These are phyloP conservation scores for Drosophila jambulina DNA, from an alignment of 1,140 invertebrate species.

Conservation along the genomic window DNA sequence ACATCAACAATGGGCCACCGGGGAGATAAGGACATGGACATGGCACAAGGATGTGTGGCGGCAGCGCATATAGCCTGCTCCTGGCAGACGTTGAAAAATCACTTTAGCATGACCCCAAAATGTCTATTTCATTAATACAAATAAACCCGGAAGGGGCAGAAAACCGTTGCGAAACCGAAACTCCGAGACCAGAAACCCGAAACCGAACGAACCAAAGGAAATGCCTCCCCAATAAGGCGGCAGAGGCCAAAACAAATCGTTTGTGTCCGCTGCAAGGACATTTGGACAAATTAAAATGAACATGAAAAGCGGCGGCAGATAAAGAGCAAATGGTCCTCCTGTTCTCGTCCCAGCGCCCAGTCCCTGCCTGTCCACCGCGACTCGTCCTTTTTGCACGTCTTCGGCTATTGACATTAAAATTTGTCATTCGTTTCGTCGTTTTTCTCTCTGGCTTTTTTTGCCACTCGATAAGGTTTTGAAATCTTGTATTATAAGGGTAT, in stretches of 20 bases:
- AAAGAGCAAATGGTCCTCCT: constrained; percentile 55
- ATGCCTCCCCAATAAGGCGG: constrained; percentile 35
- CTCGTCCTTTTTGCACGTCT: constrained; percentile 57
- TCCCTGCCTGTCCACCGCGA: not conserved
- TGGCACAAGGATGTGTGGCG: constrained; percentile 25
- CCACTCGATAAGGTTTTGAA: constrained; percentile 19
- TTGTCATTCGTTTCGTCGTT: constrained; percentile 68
- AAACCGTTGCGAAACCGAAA: constrained; percentile 15
- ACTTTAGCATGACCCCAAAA: constrained; percentile 84
- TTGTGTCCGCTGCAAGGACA: constrained; percentile 74
- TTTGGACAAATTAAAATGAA: constrained; percentile 81
- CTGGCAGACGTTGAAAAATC: constrained; percentile 81
- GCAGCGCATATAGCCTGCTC: constrained; percentile 32
- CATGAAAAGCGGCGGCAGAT: constrained; percentile 75
- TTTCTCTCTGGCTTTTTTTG: constrained; percentile 28
- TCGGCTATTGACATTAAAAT: constrained; percentile 79
- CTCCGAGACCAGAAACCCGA: constrained; percentile 10
- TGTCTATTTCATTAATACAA: constrained; percentile 84
- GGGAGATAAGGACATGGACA: constrained; percentile 42
- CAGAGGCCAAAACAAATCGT: constrained; percentile 75
- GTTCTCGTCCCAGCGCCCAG: not conserved
- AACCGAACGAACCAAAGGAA: constrained; percentile 18
- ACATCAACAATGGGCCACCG: constrained; percentile 66
- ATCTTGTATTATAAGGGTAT: constrained; percentile 1
- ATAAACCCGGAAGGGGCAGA: constrained; percentile 66